A percentile compares a stretch with the other conserved stretches of the same genome.
These are phyloP conservation scores for Sebastes nivosus DNA, from an alignment of 2,797 vertebrate genomes.

Conservation along the genomic window DNA sequence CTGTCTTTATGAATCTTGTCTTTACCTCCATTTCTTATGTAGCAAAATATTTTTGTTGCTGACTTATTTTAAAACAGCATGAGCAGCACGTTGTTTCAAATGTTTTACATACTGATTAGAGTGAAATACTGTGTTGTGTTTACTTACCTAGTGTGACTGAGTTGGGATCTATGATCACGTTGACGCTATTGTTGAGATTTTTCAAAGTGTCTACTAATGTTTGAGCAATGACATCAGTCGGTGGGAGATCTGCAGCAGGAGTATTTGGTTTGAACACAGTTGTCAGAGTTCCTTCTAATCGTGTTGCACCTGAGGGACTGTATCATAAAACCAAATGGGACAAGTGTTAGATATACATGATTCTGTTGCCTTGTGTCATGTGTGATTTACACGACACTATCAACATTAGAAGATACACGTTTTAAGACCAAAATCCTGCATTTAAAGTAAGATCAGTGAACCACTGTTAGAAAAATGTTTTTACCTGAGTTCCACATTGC, in stretches of 20 bases:
- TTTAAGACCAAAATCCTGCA: neutral
- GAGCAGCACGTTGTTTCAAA: neutral
- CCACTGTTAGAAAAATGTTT: neutral
- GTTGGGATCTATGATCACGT: neutral
- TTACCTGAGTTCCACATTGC: neutral
- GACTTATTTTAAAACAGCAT: no score
- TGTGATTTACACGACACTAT: neutral
- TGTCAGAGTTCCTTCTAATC: neutral
- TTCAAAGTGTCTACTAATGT: neutral
- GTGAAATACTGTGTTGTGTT: neutral
- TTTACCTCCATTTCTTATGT: no score
- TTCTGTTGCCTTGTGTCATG: no score
- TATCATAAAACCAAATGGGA: neutral
- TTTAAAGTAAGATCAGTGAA: neutral
- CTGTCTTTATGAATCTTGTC: no score
- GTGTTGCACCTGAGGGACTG: neutral
- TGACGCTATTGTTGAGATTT: rapidly evolving
- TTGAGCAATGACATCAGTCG: no score
- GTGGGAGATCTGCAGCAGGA: no score
- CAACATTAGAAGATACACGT: neutral
- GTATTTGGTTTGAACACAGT: no score
- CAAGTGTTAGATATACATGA: neutral
- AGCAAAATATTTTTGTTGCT: no score
- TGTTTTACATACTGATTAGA: neutral
- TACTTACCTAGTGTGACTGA: neutral